Base-by-base conservation (phyloP, 2,888 invertebrate genomes). In the Oligia fasciuncula region DNA sequence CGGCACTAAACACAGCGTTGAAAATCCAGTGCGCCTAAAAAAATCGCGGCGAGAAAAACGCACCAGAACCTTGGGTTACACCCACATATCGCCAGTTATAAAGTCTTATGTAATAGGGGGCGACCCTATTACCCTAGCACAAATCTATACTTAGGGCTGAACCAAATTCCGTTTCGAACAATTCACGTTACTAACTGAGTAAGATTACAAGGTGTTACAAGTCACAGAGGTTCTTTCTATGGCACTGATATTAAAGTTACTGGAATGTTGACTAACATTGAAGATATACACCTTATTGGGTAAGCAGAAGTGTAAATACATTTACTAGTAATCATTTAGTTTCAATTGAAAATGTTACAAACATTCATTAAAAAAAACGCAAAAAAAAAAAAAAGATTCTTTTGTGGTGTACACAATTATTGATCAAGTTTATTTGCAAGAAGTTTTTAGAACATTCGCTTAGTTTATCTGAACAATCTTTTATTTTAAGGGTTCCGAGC, bases 251-350 rank as follows among this genome's bases (percentile, higher is more conserved):
- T 62, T 70, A 84, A n/a, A 70, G 63, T 67, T 83, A 87, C 40
- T 89, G 89, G 89, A 89, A 89, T 89, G 88, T 89, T 76, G 49
- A 69, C 75, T 84, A 87, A 84, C 73, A 73, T 62, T 73, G 83
- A 79, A 65, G 35, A 79, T 76, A 79, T 76, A 80, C 51, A 66
- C 63, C 51, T n/a, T 23, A 49, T 35, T n/a, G 62, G 68, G 74
- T 80, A 71, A n/a, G 49, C 76, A 83, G 63, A 70, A 76, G 14
- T 65, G 29, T 76, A 72, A 72, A 76, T 68, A 63, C 46, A 17
- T 77, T 46, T 23, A 74, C 29, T 60, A 73, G 69, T 77, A 72
- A 57, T 40, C 63, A 62, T 46, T 66, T 66, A 65, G 51, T 76
- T 80, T 73, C 17, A 78, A 83, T 51, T 60, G 62, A 80, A 75